Conservation (phyloP, 1,140 invertebrate species). For the Meteorus sp. region DNA sequence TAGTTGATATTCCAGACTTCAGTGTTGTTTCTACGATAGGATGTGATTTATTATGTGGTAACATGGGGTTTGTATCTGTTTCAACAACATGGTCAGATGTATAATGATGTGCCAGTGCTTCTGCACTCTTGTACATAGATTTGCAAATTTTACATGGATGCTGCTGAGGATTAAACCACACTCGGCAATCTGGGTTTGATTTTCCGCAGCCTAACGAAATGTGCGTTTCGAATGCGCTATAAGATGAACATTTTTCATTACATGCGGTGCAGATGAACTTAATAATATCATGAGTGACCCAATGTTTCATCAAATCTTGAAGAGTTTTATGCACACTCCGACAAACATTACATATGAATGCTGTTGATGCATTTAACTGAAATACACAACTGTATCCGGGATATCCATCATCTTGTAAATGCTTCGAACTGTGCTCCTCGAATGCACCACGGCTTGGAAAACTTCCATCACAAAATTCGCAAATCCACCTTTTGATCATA, state of each 20-base stretch:
- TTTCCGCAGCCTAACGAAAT: background rate
- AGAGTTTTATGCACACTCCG: background rate
- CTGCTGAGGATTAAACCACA: background rate
- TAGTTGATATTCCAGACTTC: no score
- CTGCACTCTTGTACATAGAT: background rate
- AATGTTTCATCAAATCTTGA: background rate
- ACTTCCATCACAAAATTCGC: conserved; percentile 34
- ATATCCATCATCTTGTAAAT: conserved; percentile 14
- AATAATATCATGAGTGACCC: conserved; percentile 22
- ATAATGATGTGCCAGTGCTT: background rate
- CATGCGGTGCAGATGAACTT: conserved; percentile 12
- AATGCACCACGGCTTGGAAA: conserved; percentile 27
- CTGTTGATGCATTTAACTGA: conserved; percentile 3
- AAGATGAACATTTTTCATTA: background rate
- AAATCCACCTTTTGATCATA: conserved; percentile 31
- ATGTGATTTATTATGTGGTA: no score
- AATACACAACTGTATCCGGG: background rate
- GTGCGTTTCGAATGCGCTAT: background rate
- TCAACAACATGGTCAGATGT: background rate
- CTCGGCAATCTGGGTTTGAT: background rate
- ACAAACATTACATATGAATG: conserved; percentile 3
- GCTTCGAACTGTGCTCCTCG: conserved; percentile 27
- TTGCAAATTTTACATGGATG: background rate
- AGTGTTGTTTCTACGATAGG: no score
- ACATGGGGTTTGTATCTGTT: no score